Percentiles rank a stretch among this genome's conserved stretches.
Evolutionary conservation across 2,888 invertebrate genomes (phyloP).

Genomic region (Cryptus viduatorius): DNA sequence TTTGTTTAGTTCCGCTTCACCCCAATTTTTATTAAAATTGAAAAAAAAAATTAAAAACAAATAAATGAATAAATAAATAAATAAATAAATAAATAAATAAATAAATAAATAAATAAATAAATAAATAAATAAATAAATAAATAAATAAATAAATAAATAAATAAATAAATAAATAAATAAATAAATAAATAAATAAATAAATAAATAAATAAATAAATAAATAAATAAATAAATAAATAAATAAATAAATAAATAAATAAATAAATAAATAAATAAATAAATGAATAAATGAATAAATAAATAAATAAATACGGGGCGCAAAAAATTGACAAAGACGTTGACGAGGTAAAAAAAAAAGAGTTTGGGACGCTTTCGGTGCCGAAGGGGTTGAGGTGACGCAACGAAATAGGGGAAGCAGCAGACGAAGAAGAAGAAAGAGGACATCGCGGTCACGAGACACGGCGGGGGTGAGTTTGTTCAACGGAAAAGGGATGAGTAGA

Average conservation of each 20-base stretch:
- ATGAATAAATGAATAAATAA: too few relatives aligned
- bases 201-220: too few relatives aligned
- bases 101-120: too few relatives aligned
- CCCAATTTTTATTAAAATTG: constrained; percentile 16
- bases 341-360: constrained; percentile 52
- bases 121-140: too few relatives aligned
- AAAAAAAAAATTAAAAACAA: constrained; percentile 10
- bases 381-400: constrained; percentile 42
- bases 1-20: too few relatives aligned
- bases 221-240: too few relatives aligned
- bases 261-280: too few relatives aligned
- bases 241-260: too few relatives aligned
- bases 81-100: neutral
- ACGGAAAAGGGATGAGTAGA: neutral
- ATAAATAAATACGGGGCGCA: constrained; percentile 15
- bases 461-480: constrained; percentile 46
- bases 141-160: too few relatives aligned
- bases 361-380: constrained; percentile 63
- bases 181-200: too few relatives aligned
- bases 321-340: constrained; percentile 54
- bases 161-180: too few relatives aligned
- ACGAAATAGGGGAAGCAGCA: constrained; percentile 33
- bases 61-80: neutral
- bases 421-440: constrained; percentile 50
- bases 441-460: constrained; percentile 51